A percentile compares a stretch with the other conserved stretches of the same genome.
These are phyloP conservation scores for Coremacera marginata DNA, from an alignment of 2,888 invertebrate genomes.

Conservation along the genomic window DNA sequence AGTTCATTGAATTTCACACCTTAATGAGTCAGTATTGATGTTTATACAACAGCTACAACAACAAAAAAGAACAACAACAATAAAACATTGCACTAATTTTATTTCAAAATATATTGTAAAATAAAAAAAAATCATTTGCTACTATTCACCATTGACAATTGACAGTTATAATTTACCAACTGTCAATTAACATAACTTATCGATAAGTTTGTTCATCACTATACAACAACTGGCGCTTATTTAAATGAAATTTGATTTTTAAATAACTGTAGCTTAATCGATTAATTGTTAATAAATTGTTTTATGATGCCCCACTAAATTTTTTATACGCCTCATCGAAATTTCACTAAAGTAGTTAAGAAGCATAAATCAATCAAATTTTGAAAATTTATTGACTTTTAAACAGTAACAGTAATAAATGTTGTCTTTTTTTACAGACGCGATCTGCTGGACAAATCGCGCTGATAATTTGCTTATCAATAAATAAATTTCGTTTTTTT, in stretches of 20 bases:
- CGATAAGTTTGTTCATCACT: background rate
- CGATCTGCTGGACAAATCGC: background rate
- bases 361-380: too few species aligned
- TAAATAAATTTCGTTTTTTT: conserved; percentile 1
- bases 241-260: background rate
- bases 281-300: background rate
- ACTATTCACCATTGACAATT: background rate
- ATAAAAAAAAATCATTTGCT: background rate
- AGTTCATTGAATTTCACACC: too few species aligned
- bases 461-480: conserved; percentile 16
- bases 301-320: background rate
- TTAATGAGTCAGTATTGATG: too few species aligned
- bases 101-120: too few species aligned
- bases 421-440: too few species aligned
- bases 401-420: too few species aligned
- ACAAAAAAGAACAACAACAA: too few species aligned
- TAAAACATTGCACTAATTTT: too few species aligned
- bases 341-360: too few species aligned
- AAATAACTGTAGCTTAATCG: background rate
- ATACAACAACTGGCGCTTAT: background rate
- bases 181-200: background rate
- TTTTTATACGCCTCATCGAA: too few species aligned
- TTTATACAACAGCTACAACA: too few species aligned
- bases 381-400: too few species aligned
- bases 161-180: background rate